Conservation (phyloP, 2,888 invertebrate species). For the Serripes groenlandicus region DNA sequence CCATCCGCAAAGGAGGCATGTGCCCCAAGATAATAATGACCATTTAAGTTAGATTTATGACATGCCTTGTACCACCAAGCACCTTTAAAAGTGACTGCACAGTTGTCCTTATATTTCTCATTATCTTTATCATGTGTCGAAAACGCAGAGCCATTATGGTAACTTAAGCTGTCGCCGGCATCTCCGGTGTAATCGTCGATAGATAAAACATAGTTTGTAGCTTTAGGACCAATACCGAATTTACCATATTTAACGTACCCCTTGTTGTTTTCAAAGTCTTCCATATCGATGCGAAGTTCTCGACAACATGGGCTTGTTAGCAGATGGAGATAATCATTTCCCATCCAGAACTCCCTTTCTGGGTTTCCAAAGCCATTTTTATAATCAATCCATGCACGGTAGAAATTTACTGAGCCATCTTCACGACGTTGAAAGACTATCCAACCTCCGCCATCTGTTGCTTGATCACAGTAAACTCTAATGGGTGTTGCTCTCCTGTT, state of each 20-base stretch:
- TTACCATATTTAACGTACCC: conserved; percentile 33
- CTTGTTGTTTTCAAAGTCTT: conserved; percentile 34
- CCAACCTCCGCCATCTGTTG: conserved; percentile 65
- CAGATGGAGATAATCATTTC: conserved; percentile 36
- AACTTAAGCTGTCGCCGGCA: conserved; percentile 16
- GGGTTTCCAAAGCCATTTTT: conserved; percentile 35
- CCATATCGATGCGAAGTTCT: conserved; percentile 44
- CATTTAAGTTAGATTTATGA: neutral
- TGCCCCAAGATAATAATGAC: neutral
- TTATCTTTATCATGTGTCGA: conserved; percentile 31
- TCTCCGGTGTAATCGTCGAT: conserved; percentile 26
- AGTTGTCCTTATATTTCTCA: conserved; percentile 12
- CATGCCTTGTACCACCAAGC: conserved; percentile 75
- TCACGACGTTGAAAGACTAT: conserved; percentile 52
- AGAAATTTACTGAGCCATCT: conserved; percentile 45
- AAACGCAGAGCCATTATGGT: conserved; percentile 7
- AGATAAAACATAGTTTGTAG: conserved; percentile 6
- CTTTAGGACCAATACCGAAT: conserved; percentile 21
- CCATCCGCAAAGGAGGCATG: no score
- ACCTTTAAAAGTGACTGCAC: conserved; percentile 68
- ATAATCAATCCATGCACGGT: conserved; percentile 39
- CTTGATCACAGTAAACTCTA: conserved; percentile 61
- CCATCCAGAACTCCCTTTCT: conserved; percentile 47
- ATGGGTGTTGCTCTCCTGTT: conserved; percentile 25
- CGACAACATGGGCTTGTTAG: conserved; percentile 13